These are phyloP conservation scores for Tenualosa ilisha DNA, from an alignment of 2,797 vertebrate species.

Conservation along the genomic window DNA sequence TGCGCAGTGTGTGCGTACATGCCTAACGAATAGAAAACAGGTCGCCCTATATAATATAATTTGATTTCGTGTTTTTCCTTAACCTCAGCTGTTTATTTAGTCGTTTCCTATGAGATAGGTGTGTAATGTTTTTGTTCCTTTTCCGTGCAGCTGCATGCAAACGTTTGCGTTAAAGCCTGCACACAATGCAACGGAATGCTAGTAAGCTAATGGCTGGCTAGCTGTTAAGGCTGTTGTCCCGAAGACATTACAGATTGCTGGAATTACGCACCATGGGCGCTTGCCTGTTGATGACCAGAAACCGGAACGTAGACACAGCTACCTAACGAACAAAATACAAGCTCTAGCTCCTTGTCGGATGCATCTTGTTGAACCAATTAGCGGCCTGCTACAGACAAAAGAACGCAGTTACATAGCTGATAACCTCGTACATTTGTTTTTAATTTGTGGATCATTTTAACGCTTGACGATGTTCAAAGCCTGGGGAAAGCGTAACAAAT, in stretches of 20 bases:
- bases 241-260: constrained; percentile 1
- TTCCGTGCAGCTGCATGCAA: background rate
- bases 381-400: background rate
- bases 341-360: background rate
- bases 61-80: background rate
- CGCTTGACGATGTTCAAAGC: background rate
- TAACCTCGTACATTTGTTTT: background rate
- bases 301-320: background rate
- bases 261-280: background rate
- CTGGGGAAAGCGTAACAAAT: constrained; percentile 14
- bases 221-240: background rate
- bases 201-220: constrained; percentile 15
- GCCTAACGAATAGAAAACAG: background rate
- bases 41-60: background rate
- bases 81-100: background rate
- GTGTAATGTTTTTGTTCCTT: background rate
- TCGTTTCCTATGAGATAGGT: background rate
- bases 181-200: constrained; percentile 19
- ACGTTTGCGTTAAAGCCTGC: background rate
- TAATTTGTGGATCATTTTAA: background rate
- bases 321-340: background rate
- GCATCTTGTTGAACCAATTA: background rate
- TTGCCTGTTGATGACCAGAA: background rate
- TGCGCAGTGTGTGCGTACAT: constrained; percentile 21
- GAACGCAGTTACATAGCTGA: background rate